Conservation (phyloP, 1,140 invertebrate species). For the Coboldia fuscipes region DNA sequence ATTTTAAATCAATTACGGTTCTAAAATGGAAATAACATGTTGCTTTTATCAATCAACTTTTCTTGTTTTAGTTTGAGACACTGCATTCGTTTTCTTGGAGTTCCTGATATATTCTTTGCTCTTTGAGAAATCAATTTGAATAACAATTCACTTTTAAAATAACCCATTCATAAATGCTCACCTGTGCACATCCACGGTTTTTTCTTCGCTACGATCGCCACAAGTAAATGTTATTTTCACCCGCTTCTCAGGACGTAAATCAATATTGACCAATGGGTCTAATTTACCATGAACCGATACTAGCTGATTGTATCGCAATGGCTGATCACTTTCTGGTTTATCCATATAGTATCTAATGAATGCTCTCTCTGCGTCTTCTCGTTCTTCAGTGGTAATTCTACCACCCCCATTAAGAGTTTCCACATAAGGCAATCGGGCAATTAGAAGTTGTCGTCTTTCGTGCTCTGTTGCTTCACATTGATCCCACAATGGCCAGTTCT, state of each 20-base stretch:
- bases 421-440: slow-evolving; percentile 70
- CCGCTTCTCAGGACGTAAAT: slow-evolving; percentile 62
- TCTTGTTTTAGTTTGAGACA: too few species aligned
- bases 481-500: slow-evolving; percentile 43
- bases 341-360: slow-evolving; percentile 85
- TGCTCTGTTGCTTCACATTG: slow-evolving; percentile 67
- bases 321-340: slow-evolving; percentile 54
- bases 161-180: slow-evolving; percentile 5
- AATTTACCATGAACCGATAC: slow-evolving; percentile 64
- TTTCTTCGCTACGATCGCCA: slow-evolving; percentile 47
- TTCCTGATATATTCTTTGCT: too few species aligned
- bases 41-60: background rate
- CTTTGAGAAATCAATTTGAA: too few species aligned
- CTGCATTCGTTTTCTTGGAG: background rate
- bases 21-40: slow-evolving; percentile 13
- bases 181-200: slow-evolving; percentile 51
- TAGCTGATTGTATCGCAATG: slow-evolving; percentile 60
- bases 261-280: slow-evolving; percentile 66
- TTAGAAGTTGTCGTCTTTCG: slow-evolving; percentile 61
- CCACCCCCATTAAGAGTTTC: slow-evolving; percentile 74
- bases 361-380: slow-evolving; percentile 79
- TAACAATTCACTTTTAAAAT: too few species aligned
- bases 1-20: slow-evolving; percentile 57
- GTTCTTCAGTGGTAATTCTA: slow-evolving; percentile 55
- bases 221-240: slow-evolving; percentile 67